phyloP scores from a whole-genome alignment of 1,140 invertebrate species.

The Drosophila nigromelanica region DNA sequence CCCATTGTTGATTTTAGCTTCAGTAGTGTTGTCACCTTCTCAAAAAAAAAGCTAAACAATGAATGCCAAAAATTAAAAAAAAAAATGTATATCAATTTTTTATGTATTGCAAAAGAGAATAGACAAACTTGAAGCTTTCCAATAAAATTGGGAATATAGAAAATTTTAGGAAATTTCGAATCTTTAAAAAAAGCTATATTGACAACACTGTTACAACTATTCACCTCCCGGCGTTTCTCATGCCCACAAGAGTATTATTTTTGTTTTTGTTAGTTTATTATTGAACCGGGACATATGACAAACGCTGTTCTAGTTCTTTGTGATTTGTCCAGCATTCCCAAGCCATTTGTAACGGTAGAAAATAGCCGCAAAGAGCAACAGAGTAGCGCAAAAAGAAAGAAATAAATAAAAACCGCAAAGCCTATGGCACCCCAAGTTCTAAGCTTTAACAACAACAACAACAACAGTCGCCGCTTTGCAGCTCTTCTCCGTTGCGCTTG shows the following conservation, averaged over 20 bases:
- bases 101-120: too few relatives aligned
- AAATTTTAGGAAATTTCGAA: too few relatives aligned
- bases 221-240: too few relatives aligned
- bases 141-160: too few relatives aligned
- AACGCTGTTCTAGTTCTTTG: conserved; percentile 49
- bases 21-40: neutral
- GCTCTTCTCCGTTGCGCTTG: conserved; percentile 22
- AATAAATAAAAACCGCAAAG: conserved; percentile 17
- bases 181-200: too few relatives aligned
- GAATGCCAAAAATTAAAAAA: too few relatives aligned
- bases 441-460: neutral
- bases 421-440: conserved; percentile 19
- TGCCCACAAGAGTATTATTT: neutral
- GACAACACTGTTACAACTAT: too few relatives aligned
- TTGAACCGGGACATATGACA: conserved; percentile 51
- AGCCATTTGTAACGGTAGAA: conserved; percentile 64
- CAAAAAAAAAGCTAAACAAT: neutral
- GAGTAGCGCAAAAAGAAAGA: conserved; percentile 1
- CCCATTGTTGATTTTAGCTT: conserved; percentile 32
- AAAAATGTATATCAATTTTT: too few relatives aligned
- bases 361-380: neutral
- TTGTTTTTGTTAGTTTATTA: conserved; percentile 53
- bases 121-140: too few relatives aligned
- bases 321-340: conserved; percentile 54
- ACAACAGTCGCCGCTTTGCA: neutral